Conservation (phyloP, 1,140 invertebrate species). For the Ganaspis sp. region DNA sequence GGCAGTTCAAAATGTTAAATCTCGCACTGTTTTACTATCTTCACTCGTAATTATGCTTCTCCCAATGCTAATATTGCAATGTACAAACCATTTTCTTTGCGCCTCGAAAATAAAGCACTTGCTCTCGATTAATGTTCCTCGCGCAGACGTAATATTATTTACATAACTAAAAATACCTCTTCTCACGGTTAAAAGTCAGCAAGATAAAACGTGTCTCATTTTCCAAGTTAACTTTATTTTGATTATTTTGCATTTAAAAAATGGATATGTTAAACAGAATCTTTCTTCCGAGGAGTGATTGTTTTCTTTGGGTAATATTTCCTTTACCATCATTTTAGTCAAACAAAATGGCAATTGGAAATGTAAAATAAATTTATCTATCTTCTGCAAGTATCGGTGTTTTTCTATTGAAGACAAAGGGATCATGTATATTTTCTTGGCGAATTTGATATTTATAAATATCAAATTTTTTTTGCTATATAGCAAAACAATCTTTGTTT, state of each 20-base stretch:
- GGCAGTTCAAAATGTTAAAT: conserved; percentile 6
- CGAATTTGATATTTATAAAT: too few species aligned
- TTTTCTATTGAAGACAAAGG: too few species aligned
- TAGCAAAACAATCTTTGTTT: too few species aligned
- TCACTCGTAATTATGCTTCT: conserved; percentile 13
- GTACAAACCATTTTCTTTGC: neutral
- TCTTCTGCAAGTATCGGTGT: too few species aligned
- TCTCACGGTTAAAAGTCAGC: neutral
- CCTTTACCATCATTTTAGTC: too few species aligned
- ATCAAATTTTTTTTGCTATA: too few species aligned
- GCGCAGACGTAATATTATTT: conserved; percentile 3
- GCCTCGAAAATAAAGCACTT: conserved; percentile 22
- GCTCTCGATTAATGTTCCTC: conserved; percentile 19
- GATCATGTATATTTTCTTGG: too few species aligned
- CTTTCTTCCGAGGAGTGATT: too few species aligned
- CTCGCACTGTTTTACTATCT: conserved; percentile 18
- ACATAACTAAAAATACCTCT: conserved; percentile 22
- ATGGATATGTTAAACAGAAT: too few species aligned
- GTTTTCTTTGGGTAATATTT: too few species aligned
- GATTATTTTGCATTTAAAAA: neutral
- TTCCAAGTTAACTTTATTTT: conserved; percentile 1
- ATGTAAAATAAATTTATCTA: too few species aligned
- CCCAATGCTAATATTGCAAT: conserved; percentile 18
- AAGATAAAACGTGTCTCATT: conserved; percentile 4
- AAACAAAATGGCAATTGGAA: too few species aligned